Evolutionary conservation across 1,140 invertebrate species (phyloP).

Genomic region (Bombus fervidus): DNA sequence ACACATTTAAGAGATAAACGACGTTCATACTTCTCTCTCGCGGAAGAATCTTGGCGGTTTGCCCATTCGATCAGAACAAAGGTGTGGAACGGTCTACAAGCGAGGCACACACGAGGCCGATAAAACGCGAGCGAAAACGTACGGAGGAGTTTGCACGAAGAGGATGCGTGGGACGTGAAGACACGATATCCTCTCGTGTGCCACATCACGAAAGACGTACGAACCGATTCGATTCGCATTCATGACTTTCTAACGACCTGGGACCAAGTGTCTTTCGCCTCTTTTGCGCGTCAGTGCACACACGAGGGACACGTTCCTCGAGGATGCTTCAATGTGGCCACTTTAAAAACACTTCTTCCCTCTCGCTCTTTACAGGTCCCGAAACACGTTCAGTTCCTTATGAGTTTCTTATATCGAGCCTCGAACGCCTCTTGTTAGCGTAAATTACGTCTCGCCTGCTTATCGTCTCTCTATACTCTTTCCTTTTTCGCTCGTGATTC

Average conservation of each 20-base stretch:
- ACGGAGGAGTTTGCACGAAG: slow-evolving; percentile 47
- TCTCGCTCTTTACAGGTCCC: background rate
- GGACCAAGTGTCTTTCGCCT: slow-evolving; percentile 21
- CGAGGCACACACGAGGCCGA: slow-evolving; percentile 29
- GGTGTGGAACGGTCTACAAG: slow-evolving; percentile 40
- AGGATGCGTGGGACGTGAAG: slow-evolving; percentile 61
- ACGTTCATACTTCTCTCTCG: background rate
- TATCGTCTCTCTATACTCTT: background rate
- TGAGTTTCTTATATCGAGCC: slow-evolving; percentile 1
- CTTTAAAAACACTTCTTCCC: slow-evolving; percentile 19
- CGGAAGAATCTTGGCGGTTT: slow-evolving; percentile 23
- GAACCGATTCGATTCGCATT: slow-evolving; percentile 56
- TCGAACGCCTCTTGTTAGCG: slow-evolving; percentile 25
- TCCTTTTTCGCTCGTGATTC: background rate
- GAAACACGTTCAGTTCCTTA: slow-evolving; percentile 3
- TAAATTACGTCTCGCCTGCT: slow-evolving; percentile 6
- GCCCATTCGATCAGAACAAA: slow-evolving; percentile 17
- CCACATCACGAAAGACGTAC: slow-evolving; percentile 59
- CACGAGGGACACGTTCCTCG: slow-evolving; percentile 4
- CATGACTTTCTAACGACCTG: slow-evolving; percentile 64
- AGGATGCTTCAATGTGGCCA: background rate
- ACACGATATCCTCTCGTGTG: slow-evolving; percentile 56
- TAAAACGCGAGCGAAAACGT: slow-evolving; percentile 48
- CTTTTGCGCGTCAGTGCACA: slow-evolving; percentile 4
- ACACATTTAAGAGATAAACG: background rate